Base-by-base conservation (phyloP, 2,113 vertebrate species). In the Podocnemis expansa region DNA sequence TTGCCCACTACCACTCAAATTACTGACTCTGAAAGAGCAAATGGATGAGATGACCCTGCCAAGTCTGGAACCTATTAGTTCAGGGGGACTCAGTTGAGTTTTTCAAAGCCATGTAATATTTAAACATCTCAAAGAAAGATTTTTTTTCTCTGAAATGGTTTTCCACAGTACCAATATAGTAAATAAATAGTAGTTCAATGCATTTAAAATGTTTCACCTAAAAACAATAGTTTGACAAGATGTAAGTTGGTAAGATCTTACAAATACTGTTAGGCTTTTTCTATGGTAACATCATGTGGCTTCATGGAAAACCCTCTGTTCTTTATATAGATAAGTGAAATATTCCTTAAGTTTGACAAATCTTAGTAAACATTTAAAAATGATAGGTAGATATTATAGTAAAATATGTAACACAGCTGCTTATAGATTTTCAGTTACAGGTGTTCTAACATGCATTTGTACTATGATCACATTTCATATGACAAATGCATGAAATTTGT, bases 381-480 rank as follows among this genome's bases (percentile, higher is more conserved):
- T 14, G 55, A 8, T 70, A 22, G 31, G 34, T 21, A 34, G 31
- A 49, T 85, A 80, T 89, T 87, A 70, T 89, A 87, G 56, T 87
- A 81, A 43, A 87, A 80, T 38, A 86, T 87, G 14, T 93, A 95
- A 90, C 85, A 81, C 87, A 85, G 75, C 41, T 29, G 56, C 55
- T 81, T 47, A 19, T 43, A 86, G 90, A 83, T 94, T 93, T 93
- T 12, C 5, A 41, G 86, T 58, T 94, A 34, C 45, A 84, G 31
- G 27, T 86, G 85, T 78, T 94, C 55, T 27, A 60, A 45, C 47
- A 16, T 84, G 51, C 82, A 90, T 91, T 94, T 83, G 91, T 81
- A 10, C 79, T 85, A 12, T 78, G 81, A 86, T 88, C 91, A 84
- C 91, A 87, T 95, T 96, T 93, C 92, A 87, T 93, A 70, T 19